phyloP scores from a whole-genome alignment of 1,140 invertebrate species.

The Drosophila nannoptera region DNA sequence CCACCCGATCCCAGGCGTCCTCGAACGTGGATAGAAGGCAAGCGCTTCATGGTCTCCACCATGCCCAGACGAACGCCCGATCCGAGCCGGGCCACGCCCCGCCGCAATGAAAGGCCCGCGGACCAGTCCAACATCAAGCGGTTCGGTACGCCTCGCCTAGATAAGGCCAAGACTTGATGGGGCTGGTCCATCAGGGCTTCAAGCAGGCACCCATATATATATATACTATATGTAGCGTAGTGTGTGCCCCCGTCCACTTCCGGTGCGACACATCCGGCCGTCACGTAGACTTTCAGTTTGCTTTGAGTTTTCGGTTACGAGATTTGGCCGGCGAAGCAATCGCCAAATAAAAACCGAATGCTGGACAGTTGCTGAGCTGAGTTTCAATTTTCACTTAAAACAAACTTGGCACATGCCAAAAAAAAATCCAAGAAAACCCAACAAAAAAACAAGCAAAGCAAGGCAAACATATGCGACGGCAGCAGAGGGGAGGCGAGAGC shows the following conservation, averaged over 20 bases:
- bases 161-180: too few species aligned
- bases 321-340: slow-evolving; percentile 57
- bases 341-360: slow-evolving; percentile 60
- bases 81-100: too few species aligned
- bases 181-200: too few species aligned
- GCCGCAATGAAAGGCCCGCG: too few species aligned
- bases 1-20: too few species aligned
- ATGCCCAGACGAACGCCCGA: too few species aligned
- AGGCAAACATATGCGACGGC: background rate
- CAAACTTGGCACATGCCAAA: slow-evolving; percentile 58
- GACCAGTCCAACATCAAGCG: too few species aligned
- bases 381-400: slow-evolving; percentile 76
- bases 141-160: too few species aligned
- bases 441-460: background rate
- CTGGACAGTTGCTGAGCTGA: slow-evolving; percentile 70
- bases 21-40: too few species aligned
- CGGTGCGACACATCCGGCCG: slow-evolving; percentile 28
- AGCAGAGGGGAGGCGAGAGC: slow-evolving; percentile 7
- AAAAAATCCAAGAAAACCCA: slow-evolving; percentile 8
- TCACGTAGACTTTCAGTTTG: slow-evolving; percentile 65
- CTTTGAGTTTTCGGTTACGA: slow-evolving; percentile 72
- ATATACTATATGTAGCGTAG: background rate
- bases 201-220: background rate
- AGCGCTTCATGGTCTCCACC: too few species aligned
- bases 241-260: slow-evolving; percentile 5